Conservation (phyloP, 2,888 invertebrate genomes). For the Nebria salina region DNA sequence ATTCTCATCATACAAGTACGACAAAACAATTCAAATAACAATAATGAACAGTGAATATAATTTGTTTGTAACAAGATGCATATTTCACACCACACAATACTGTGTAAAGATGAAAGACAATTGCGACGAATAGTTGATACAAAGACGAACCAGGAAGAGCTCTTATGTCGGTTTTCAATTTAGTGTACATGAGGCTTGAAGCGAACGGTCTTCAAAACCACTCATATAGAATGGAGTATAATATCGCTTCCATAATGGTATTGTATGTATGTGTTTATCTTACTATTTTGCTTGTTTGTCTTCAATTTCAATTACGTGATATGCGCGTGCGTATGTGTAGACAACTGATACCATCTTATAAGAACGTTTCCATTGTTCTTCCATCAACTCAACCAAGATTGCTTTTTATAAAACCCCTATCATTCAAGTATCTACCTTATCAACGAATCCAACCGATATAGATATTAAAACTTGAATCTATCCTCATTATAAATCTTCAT, state of each 20-base stretch:
- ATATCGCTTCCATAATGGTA: not conserved
- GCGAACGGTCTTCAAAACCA: constrained; percentile 10
- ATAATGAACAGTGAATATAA: not conserved
- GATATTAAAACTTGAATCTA: no score
- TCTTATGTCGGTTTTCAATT: constrained; percentile 40
- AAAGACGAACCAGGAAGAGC: constrained; percentile 6
- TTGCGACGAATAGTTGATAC: not conserved
- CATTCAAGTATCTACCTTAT: no score
- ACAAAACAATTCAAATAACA: not conserved
- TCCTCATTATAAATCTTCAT: no score
- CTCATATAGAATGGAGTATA: not conserved
- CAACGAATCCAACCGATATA: no score
- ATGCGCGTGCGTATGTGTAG: not conserved
- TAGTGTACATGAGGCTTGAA: constrained; percentile 28
- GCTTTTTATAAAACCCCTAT: no score
- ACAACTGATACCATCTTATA: not conserved
- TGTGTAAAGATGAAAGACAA: not conserved
- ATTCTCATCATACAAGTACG: not conserved
- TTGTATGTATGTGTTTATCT: constrained; percentile 33
- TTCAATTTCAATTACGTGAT: constrained; percentile 45
- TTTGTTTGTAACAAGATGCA: not conserved
- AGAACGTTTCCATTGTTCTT: not conserved
- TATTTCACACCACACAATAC: not conserved
- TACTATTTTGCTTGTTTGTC: constrained; percentile 43
- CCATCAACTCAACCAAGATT: no score